Percentiles rank a stretch among this genome's conserved stretches.
Conservation (phyloP, 1,140 invertebrate species). For the Brachystomella parvula region DNA sequence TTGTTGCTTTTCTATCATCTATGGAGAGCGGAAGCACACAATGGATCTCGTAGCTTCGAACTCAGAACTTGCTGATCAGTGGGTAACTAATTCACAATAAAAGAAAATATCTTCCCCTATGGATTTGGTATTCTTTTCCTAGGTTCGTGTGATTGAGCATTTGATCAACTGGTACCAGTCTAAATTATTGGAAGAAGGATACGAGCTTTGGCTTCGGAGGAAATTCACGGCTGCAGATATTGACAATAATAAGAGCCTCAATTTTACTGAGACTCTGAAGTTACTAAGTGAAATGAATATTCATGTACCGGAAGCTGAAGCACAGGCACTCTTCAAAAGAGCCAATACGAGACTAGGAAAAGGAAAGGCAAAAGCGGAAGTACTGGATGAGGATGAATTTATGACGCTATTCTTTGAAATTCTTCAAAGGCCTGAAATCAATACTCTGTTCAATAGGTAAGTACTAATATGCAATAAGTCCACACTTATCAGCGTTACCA, state of each 20-base stretch:
- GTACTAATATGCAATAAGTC: background rate
- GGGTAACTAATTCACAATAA: slow-evolving; percentile 37
- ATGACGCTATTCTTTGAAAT: slow-evolving; percentile 49
- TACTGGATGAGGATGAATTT: slow-evolving; percentile 51
- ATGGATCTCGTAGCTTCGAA: slow-evolving; percentile 46
- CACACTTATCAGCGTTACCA: background rate
- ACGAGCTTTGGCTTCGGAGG: slow-evolving; percentile 45
- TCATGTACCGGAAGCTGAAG: slow-evolving; percentile 41
- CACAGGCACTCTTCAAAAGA: slow-evolving; percentile 44
- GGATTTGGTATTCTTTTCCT: background rate
- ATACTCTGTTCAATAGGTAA: slow-evolving; percentile 48
- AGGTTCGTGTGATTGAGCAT: slow-evolving; percentile 17
- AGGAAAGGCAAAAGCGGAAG: background rate
- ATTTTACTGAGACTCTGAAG: slow-evolving; percentile 44
- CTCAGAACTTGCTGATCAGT: slow-evolving; percentile 44
- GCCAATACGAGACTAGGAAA: slow-evolving; percentile 47
- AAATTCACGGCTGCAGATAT: slow-evolving; percentile 47
- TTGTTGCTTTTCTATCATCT: slow-evolving; percentile 48
- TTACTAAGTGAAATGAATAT: slow-evolving; percentile 46
- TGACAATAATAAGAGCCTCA: slow-evolving; percentile 45
- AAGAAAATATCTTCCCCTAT: background rate
- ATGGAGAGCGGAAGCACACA: slow-evolving; percentile 41
- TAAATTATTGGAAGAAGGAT: slow-evolving; percentile 14
- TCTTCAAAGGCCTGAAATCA: slow-evolving; percentile 48
- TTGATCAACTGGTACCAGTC: slow-evolving; percentile 14